Conservation (phyloP, 2,797 vertebrate genomes). For the Catharus ustulatus region DNA sequence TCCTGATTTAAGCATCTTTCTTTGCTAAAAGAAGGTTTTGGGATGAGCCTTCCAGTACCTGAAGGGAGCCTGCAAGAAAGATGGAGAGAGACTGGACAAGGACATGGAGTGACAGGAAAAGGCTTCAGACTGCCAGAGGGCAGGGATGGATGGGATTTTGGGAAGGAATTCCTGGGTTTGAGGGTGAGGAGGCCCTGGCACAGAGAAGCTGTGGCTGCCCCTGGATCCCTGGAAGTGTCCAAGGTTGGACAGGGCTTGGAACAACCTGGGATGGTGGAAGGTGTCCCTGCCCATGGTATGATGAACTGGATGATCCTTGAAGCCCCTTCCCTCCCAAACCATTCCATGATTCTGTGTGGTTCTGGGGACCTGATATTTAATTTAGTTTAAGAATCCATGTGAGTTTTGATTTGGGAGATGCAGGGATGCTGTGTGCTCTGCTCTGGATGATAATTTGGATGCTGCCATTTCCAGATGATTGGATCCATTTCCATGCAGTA, state of each 20-base stretch:
- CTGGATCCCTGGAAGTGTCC: not conserved
- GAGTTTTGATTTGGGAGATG: not conserved
- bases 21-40: not conserved
- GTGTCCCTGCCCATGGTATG: not conserved
- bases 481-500: not conserved
- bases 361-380: not conserved
- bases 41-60: not conserved
- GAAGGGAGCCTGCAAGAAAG: not conserved
- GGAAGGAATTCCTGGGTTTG: rapidly evolving
- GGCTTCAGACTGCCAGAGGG: not conserved
- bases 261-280: rapidly evolving
- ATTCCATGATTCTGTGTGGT: not conserved
- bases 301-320: not conserved
- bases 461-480: not conserved
- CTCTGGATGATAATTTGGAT: not conserved
- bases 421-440: not conserved
- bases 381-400: not conserved
- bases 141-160: not conserved
- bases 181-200: rapidly evolving
- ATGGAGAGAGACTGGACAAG: not conserved
- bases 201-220: not conserved
- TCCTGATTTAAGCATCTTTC: not conserved
- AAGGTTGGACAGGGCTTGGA: rapidly evolving
- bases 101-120: not conserved
- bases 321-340: not conserved